Evolutionary conservation across 30 jellyfish, hydroid and myxozoan genomes (phyloP), one percentile per base, ranked within the genome.

Genomic region (Euphysa ruthae): DNA sequence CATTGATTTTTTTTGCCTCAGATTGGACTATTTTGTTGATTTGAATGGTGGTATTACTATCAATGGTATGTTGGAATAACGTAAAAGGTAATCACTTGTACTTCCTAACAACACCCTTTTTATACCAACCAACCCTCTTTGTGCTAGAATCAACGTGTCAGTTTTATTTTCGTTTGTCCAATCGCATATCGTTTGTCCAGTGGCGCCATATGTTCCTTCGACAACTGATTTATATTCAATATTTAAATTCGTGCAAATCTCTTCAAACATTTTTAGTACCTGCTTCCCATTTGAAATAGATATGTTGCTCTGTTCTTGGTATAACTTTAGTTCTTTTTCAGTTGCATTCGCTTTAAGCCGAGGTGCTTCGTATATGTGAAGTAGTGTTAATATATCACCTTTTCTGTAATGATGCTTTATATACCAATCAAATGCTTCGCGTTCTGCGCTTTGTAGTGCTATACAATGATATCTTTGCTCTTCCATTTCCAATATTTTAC

Each of bases 131-230:
- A 46, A 8, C 6, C 60, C 60, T n/a, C 60, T 25, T 46, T 46
- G 60, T 8, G 60, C 60, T 8, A 46, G 60, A 25, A 46, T 29
- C 23, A 46, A n/a, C 18, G 23, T 29, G 10, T 46, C 23, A 8
- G 60, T 25, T 46, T 46, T 46, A 10, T 46, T 46, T 10, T 46
- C 60, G 4, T 29, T 46, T 2, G 60, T 29, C 60, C 60, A 46
- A 46, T 46, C 60, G 10, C 60, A 46, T 46, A 46, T 46, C 28
- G 60, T 46, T 10, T 46, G 60, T 10, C 60, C 60, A 46, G 60
- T 46, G 18, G 60, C 60, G 28, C 60, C 60, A 46, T 46, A 46
- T n/a, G 60, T 46, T 2, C 60, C 60, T 46, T 46, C 60, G 23
- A 46, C 23, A 8, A 29, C 60, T n/a, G 23, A 25, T 25, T 29